These are phyloP conservation scores for Falco naumanni DNA, from an alignment of 2,797 vertebrate species.

Conservation along the genomic window DNA sequence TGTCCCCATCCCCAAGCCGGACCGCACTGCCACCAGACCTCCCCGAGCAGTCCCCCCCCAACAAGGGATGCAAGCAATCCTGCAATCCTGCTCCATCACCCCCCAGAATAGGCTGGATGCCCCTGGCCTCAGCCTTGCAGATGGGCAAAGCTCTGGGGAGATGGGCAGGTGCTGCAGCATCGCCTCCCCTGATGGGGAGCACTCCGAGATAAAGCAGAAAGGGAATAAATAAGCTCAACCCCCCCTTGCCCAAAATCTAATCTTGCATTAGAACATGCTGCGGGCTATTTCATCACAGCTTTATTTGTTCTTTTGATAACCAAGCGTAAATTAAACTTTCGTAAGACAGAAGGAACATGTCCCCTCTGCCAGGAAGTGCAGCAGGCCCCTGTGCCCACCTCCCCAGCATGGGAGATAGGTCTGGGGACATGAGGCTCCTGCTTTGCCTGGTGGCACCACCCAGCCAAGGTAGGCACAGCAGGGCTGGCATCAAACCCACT, in stretches of 20 bases:
- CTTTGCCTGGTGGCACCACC: accelerated
- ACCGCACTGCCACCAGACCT: not conserved
- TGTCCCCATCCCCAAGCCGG: accelerated
- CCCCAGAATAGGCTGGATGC: not conserved
- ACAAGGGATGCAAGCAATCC: not conserved
- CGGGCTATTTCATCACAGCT: slow-evolving; percentile 49
- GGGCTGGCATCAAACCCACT: not conserved
- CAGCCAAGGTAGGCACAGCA: accelerated
- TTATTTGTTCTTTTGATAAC: slow-evolving; percentile 68
- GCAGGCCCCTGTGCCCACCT: not conserved
- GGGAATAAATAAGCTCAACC: slow-evolving; percentile 42
- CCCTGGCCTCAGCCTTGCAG: not conserved
- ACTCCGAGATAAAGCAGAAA: not conserved
- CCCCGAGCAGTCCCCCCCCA: accelerated
- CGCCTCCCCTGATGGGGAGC: not conserved
- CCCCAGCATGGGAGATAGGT: accelerated
- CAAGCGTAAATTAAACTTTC: slow-evolving; percentile 69
- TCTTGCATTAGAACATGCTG: slow-evolving; percentile 41
- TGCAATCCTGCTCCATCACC: not conserved
- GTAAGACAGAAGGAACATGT: slow-evolving; percentile 7
- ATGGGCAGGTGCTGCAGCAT: not conserved
- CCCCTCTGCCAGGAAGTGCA: not conserved
- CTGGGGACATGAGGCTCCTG: not conserved
- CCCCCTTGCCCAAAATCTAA: slow-evolving; percentile 47
- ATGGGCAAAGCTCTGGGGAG: not conserved